Evolutionary conservation across 2,797 vertebrate species (phyloP).

Genomic region (Tokudaia tokunoshimensis): DNA sequence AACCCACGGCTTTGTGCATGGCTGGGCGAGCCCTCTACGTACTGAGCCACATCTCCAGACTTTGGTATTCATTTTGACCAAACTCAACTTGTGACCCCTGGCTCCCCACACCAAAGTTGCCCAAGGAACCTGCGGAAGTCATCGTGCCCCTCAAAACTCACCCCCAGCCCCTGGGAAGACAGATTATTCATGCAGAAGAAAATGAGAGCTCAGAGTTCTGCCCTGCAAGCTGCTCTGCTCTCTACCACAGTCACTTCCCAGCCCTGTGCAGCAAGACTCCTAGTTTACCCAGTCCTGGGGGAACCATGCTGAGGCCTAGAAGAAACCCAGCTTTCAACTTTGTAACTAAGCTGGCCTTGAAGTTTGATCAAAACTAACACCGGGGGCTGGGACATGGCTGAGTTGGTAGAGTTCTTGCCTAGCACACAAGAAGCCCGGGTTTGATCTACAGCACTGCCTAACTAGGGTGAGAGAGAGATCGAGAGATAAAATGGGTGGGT

Average conservation of each 20-base stretch:
- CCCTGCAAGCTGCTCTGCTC: not conserved
- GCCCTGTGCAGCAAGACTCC: rapidly evolving
- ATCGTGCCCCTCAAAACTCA: constrained; percentile 38
- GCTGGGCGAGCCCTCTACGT: not conserved
- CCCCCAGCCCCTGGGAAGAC: too few species aligned
- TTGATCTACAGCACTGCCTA: rapidly evolving
- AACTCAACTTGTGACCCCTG: not conserved
- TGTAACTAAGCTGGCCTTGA: not conserved
- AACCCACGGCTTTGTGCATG: too few species aligned
- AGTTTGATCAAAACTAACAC: not conserved
- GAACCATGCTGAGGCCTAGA: not conserved
- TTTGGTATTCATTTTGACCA: not conserved
- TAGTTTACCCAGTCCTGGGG: not conserved
- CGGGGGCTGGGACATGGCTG: not conserved
- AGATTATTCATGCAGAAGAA: not conserved
- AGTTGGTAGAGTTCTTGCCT: not conserved
- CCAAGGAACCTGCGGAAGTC: constrained; percentile 54
- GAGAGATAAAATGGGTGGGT: not conserved
- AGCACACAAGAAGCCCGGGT: not conserved
- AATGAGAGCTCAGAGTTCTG: too few species aligned
- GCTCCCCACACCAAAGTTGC: constrained; percentile 50
- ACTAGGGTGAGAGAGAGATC: too few species aligned
- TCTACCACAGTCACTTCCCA: rapidly evolving
- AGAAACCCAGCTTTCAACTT: not conserved
- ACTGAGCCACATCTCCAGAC: not conserved